Base-by-base conservation (phyloP, 2,888 invertebrate genomes). In the Cremastobaeus sp. region DNA sequence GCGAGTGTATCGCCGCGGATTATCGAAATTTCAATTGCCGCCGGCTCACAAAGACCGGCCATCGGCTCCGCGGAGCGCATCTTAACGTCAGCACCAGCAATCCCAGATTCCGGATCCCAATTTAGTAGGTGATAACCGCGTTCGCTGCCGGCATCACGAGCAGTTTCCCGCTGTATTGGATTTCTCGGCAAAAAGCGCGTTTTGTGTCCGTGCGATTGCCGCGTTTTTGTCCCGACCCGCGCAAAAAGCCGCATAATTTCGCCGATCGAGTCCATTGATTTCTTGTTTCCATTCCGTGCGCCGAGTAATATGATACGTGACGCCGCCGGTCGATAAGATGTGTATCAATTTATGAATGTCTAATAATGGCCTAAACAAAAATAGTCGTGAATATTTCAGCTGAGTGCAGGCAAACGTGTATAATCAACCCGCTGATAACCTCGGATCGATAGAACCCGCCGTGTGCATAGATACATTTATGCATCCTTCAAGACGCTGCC, bases 351-450 rank as follows among this genome's bases (percentile, higher is more conserved):
- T 55, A 55, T 47, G 34, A 25, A 45, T 34, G 30, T 32, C 34
- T 12, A 30, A 52, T 32, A n/a, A n/a, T n/a, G n/a, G 28, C 28
- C 48, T 21, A 55, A 54, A 62, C 60, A 55, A 69, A 62, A 62
- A 62, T 41, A 47, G 47, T 34, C 28, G 45, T 62, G 54, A 69
- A 69, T 69, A 69, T 62, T 69, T 55, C 43, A 69, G 34, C 30
- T 17, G n/a, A 20, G 2, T 5, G n/a, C n/a, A n/a, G 30, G 5
- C 11, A 11, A 50, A 11, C 3, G 30, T 21, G 34, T 32, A 35
- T 55, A 57, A 57, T 57, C 45, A 48, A 55, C 34, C 21, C 48
- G 8, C 14, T 20, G 66, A 57, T 50, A 28, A 35, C 21, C 12
- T 8, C 3, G 28, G 59, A 59, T 68, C 57, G 50, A 68, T 68